Evolutionary conservation across 2,888 invertebrate species (phyloP).

Genomic region (Rugalucina vietnamica): DNA sequence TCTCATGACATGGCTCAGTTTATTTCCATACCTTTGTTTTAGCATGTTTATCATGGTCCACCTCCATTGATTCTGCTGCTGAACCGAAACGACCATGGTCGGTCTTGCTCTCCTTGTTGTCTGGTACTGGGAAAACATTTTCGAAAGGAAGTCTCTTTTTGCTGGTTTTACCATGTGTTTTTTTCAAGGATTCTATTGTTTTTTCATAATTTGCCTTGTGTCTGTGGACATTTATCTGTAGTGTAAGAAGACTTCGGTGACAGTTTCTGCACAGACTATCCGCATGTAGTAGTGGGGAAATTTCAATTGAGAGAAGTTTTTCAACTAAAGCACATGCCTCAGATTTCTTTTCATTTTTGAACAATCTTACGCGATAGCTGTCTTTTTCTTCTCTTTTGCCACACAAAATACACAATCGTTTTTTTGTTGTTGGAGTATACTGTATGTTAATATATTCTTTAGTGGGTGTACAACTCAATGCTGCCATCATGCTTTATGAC

Average conservation of each 20-base stretch:
- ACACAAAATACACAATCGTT: neutral
- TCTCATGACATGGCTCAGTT: no score
- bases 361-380: neutral
- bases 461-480: neutral
- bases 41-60: neutral
- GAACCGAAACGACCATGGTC: no score
- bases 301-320: neutral
- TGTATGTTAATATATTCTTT: neutral
- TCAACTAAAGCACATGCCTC: neutral
- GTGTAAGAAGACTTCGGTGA: neutral
- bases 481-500: no score
- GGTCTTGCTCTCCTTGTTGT: neutral
- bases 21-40: no score
- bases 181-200: neutral
- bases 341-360: neutral
- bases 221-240: neutral
- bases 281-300: neutral
- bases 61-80: neutral
- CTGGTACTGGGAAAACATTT: neutral
- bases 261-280: neutral
- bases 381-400: neutral
- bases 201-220: neutral
- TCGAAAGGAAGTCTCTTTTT: neutral
- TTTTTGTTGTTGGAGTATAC: neutral
- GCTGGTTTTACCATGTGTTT: neutral